Percentiles rank a stretch among this genome's conserved stretches.
Conservation (phyloP, 2,113 vertebrate species). For the Clarias macrocephalus region DNA sequence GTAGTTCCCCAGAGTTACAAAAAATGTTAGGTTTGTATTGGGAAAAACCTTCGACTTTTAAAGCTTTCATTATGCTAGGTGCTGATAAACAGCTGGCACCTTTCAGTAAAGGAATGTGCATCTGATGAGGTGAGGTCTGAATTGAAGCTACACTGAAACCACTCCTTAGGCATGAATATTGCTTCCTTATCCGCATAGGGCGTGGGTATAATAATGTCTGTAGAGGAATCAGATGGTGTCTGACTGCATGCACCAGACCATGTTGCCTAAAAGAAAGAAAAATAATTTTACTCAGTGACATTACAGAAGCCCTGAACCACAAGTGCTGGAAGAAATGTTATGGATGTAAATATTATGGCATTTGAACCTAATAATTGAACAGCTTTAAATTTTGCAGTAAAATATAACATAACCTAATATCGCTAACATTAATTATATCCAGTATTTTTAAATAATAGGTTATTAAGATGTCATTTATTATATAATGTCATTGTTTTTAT, state of each 20-base stretch:
- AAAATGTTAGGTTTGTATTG: too few species aligned
- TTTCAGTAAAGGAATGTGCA: background rate
- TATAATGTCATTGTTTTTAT: background rate
- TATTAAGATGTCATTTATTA: background rate
- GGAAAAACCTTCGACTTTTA: background rate
- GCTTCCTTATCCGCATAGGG: background rate
- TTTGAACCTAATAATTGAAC: background rate
- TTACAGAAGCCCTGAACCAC: background rate
- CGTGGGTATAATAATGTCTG: background rate
- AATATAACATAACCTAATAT: background rate
- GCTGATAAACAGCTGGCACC: background rate
- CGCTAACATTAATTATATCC: background rate
- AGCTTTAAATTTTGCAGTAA: background rate
- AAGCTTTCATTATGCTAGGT: background rate
- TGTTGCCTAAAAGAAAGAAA: background rate
- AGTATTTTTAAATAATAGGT: background rate
- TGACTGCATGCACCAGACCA: background rate
- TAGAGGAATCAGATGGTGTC: background rate
- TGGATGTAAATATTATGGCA: background rate
- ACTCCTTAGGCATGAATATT: background rate
- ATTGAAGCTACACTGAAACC: background rate
- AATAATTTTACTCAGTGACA: background rate
- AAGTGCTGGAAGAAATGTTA: background rate
- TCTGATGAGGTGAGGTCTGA: background rate
- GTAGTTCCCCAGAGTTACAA: too few species aligned